Evolutionary conservation across 2,888 invertebrate species (phyloP).

Genomic region (Agapostemon virescens): DNA sequence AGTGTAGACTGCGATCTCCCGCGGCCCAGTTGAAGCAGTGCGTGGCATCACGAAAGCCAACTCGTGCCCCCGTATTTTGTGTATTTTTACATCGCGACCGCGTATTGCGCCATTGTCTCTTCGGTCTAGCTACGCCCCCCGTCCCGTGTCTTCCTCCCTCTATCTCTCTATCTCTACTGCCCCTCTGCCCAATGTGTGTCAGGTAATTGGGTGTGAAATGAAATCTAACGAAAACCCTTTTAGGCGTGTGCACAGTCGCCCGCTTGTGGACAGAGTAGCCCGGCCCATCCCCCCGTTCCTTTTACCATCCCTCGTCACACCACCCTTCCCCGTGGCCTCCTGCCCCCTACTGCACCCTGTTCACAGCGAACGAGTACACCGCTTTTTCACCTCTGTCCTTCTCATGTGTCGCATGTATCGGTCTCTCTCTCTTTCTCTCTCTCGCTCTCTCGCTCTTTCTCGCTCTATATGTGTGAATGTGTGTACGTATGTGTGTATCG

Average conservation of each 20-base stretch:
- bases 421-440: too few species aligned
- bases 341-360: conserved; percentile 1
- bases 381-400: conserved; percentile 52
- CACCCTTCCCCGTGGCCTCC: neutral
- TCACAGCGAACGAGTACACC: conserved; percentile 41
- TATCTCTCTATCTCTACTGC: conserved; percentile 13
- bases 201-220: conserved; percentile 80
- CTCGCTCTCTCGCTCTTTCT: too few species aligned
- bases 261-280: conserved; percentile 68
- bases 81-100: conserved; percentile 62
- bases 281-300: conserved; percentile 59
- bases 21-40: conserved; percentile 23
- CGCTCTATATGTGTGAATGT: too few species aligned
- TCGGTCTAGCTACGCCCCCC: neutral
- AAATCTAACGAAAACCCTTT: conserved; percentile 81
- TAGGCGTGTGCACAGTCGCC: conserved; percentile 79
- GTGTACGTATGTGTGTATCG: conserved; percentile 47
- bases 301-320: conserved; percentile 20
- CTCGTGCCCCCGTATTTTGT: conserved; percentile 51
- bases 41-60: conserved; percentile 27
- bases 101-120: conserved; percentile 40
- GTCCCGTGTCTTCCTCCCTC: conserved; percentile 14
- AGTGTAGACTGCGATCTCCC: neutral
- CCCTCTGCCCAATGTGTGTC: conserved; percentile 69
- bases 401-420: conserved; percentile 30